Evolutionary conservation across 1,140 invertebrate species (phyloP).

Genomic region (Myzus persicae): DNA sequence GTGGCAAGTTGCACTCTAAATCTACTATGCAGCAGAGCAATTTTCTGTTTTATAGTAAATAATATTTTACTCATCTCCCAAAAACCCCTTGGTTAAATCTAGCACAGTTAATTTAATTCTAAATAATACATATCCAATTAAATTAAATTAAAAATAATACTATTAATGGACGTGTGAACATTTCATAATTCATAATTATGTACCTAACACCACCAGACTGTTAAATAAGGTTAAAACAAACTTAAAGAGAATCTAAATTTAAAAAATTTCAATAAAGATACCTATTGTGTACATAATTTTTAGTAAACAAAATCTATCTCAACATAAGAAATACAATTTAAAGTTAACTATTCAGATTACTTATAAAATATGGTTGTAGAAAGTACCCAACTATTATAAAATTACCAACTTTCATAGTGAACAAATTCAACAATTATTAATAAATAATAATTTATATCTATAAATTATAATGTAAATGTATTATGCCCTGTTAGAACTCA

Average conservation of each 20-base stretch:
- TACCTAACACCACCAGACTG: not conserved
- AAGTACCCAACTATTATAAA: no score
- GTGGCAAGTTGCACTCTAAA: not conserved
- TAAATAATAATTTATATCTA: no score
- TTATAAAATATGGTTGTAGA: no score
- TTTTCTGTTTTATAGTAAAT: not conserved
- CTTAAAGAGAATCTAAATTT: not conserved
- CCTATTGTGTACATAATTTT: no score
- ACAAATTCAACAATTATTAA: no score
- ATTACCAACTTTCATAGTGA: no score
- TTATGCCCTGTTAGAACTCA: no score
- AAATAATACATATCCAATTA: not conserved
- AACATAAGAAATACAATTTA: no score
- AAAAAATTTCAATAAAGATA: not conserved
- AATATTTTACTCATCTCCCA: not conserved
- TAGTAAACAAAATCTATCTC: no score
- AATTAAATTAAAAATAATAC: not conserved
- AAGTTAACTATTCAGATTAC: no score
- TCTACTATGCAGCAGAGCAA: not conserved
- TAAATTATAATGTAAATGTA: no score
- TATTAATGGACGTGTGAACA: not conserved
- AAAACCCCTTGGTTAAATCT: not conserved
- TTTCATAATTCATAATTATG: not conserved
- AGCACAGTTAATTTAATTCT: not conserved
- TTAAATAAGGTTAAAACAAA: not conserved